Conservation (phyloP, 2,797 vertebrate species). For the Amazona finschi region DNA sequence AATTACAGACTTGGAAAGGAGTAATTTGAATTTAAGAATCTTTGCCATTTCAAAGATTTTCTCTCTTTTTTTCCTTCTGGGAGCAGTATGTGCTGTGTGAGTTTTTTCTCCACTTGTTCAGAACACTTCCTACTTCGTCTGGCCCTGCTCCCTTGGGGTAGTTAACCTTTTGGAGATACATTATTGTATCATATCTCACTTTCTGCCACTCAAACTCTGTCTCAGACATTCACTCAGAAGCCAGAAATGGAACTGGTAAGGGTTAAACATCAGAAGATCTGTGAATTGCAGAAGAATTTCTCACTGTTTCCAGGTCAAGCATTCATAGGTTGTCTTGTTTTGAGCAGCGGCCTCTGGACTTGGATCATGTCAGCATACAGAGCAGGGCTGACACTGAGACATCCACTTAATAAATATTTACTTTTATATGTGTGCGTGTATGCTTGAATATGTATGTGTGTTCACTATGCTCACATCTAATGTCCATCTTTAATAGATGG, state of each 20-base stretch:
- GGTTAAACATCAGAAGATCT: neutral
- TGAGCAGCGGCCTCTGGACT: slow-evolving; percentile 29
- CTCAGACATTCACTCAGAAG: neutral
- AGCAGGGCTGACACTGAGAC: neutral
- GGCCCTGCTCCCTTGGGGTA: neutral
- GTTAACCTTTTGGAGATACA: neutral
- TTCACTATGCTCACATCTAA: neutral
- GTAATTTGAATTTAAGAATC: slow-evolving; percentile 39
- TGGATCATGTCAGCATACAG: slow-evolving; percentile 21
- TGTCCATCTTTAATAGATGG: neutral
- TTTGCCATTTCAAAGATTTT: slow-evolving; percentile 40
- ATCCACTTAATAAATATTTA: slow-evolving; percentile 51
- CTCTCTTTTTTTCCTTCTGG: neutral
- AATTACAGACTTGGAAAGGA: slow-evolving; percentile 56
- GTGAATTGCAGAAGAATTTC: slow-evolving; percentile 1
- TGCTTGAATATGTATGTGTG: neutral
- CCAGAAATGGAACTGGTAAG: neutral
- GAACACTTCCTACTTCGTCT: neutral
- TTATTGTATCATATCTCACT: neutral
- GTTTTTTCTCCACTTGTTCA: neutral
- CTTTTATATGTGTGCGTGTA: neutral
- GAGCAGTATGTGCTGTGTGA: neutral
- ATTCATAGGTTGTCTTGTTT: slow-evolving; percentile 62
- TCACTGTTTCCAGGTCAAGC: slow-evolving; percentile 39
- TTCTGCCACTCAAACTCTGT: neutral